Evolutionary conservation across 2,797 vertebrate genomes (phyloP).

Genomic region (Aeoliscus strigatus): DNA sequence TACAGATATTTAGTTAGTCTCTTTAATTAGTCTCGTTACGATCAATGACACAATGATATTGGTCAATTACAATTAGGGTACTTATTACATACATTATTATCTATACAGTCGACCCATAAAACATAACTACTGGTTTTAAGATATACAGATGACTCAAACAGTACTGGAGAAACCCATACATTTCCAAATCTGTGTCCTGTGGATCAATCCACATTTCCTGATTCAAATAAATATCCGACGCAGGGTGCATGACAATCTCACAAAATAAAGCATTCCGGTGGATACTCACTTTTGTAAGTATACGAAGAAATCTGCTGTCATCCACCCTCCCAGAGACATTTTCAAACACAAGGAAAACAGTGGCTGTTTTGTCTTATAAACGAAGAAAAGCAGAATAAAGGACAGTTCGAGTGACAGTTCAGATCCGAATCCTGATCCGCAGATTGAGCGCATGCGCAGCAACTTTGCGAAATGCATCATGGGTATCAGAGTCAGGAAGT

Average conservation of each 20-base stretch:
- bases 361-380: conserved; percentile 14
- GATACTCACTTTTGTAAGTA: conserved; percentile 57
- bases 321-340: conserved; percentile 24
- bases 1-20: too few species aligned
- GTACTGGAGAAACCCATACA: too few species aligned
- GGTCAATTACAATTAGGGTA: too few species aligned
- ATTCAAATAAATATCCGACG: conserved; percentile 5
- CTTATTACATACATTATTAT: too few species aligned
- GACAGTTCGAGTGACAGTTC: conserved; percentile 33
- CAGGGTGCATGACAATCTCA: conserved; percentile 1
- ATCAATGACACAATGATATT: too few species aligned
- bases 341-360: conserved; percentile 5
- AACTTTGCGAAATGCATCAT: conserved; percentile 19
- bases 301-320: background rate
- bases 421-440: conserved; percentile 23
- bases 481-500: conserved; percentile 48
- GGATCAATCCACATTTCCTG: conserved; percentile 13
- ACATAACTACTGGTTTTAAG: too few species aligned
- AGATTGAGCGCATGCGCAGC: conserved; percentile 31
- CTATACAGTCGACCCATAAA: too few species aligned
- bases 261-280: conserved; percentile 1
- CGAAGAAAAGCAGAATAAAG: conserved; percentile 8
- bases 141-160: too few species aligned
- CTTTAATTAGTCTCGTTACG: too few species aligned
- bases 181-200: conserved; percentile 37